phyloP scores from a whole-genome alignment of 1,140 invertebrate genomes.

The Homalodisca vitripennis region DNA sequence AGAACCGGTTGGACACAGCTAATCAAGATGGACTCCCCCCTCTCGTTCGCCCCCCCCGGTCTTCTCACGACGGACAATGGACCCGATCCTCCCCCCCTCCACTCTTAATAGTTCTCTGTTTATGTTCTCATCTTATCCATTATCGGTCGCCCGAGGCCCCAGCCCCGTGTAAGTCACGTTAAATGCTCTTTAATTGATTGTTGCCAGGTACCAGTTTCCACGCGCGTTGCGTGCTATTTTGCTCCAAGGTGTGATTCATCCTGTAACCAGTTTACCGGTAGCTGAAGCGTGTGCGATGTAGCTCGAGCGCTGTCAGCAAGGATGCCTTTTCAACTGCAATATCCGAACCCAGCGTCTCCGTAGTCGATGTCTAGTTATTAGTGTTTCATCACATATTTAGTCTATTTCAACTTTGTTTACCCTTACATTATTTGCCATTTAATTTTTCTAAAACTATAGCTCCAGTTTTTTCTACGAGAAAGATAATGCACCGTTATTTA shows the following conservation, averaged over 20 bases:
- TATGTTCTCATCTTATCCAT: constrained; percentile 19
- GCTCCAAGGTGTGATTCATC: not conserved
- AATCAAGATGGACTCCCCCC: constrained; percentile 14
- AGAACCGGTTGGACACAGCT: constrained; percentile 11
- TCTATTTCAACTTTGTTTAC: too few relatives aligned
- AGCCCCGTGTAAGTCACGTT: not conserved
- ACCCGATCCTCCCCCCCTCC: not conserved
- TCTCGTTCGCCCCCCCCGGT: not conserved
- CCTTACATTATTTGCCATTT: too few relatives aligned
- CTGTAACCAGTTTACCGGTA: not conserved
- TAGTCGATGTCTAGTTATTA: too few relatives aligned
- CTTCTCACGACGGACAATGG: not conserved
- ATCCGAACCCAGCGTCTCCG: too few relatives aligned
- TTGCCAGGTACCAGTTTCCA: not conserved
- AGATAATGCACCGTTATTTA: too few relatives aligned
- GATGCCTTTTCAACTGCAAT: too few relatives aligned
- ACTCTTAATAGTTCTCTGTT: constrained; percentile 6
- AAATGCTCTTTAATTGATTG: constrained; percentile 22
- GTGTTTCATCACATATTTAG: too few relatives aligned
- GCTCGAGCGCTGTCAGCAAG: too few relatives aligned
- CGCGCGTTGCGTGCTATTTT: too few relatives aligned
- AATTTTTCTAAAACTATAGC: too few relatives aligned
- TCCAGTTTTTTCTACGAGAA: too few relatives aligned
- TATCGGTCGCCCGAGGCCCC: not conserved
- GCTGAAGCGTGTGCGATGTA: too few relatives aligned